Conservation (phyloP, 2,888 invertebrate genomes). For the Metellina segmentata region DNA sequence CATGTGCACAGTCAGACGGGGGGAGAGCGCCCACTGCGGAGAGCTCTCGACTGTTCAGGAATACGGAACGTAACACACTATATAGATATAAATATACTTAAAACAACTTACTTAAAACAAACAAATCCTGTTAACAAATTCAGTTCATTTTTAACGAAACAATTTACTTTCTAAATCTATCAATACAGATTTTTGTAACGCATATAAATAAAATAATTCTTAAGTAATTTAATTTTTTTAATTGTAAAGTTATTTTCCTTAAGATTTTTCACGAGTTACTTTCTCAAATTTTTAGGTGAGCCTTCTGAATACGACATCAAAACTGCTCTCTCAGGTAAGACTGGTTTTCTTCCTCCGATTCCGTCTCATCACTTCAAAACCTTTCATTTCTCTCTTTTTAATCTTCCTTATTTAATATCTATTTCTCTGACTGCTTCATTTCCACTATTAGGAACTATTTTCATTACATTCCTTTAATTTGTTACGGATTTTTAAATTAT, state of each 20-base stretch:
- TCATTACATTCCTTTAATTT: neutral
- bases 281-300: constrained; percentile 60
- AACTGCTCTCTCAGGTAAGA: constrained; percentile 63
- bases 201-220: no score
- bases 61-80: no score
- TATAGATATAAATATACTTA: no score
- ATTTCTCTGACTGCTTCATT: neutral
- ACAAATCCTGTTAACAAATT: no score
- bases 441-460: neutral
- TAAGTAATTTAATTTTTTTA: neutral
- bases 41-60: no score
- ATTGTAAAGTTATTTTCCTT: neutral
- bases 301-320: constrained; percentile 70
- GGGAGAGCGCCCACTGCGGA: no score
- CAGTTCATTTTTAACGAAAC: no score
- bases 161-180: no score
- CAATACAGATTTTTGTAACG: no score
- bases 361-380: neutral
- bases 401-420: neutral
- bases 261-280: neutral
- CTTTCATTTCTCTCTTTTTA: neutral
- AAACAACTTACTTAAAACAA: no score
- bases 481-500: neutral
- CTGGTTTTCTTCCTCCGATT: neutral
- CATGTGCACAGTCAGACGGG: no score